Evolutionary conservation across 2,888 invertebrate genomes (phyloP), one percentile per base, ranked within the genome.

Genomic region (Amaurobius ferox): DNA sequence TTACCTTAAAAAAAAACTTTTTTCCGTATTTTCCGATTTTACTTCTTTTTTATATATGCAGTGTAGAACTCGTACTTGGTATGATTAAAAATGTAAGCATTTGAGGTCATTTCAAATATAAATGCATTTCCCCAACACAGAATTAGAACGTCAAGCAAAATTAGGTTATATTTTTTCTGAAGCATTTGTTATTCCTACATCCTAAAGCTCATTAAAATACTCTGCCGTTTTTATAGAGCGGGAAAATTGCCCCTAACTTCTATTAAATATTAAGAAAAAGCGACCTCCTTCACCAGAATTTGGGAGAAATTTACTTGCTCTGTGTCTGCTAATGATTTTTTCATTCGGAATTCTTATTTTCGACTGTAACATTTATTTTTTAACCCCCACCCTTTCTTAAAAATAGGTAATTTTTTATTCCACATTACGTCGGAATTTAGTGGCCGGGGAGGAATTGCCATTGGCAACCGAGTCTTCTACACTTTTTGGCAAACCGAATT

Each of bases 251-350:
- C 35, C 9, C 35, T 35, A 35, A 74, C 74, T 26, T 39, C 26
- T 64, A 74, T 74, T 74, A 74, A 74, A 74, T 64, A 64, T 64
- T 74, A 35, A 35, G 64, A 62, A 74, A 74, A 74, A 64, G 23
- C 28, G 28, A 64, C 13, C 19, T 44, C 40, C 30, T 19, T 28
- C 3, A 16, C 29, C 23, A 23, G 11, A 32, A 40, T 30, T 23
- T 30, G n/a, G 66, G 44, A 76, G n/a, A 66, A 76, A 67, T 67
- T 28, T 28, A 55, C 48, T 55, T 19, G 28, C 62, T 79, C 61
- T 79, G 29, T 35, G 55, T 68, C 55, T 70, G 61, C 30, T 70
- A 70, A 62, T 70, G 61, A 70, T 62, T 79, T 79, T 61, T 64
- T 29, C 40, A 70, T 13, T 19, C n/a, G 61, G 23, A 26, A 40